Conservation (phyloP, 1,140 invertebrate species). For the Ladona fulva region DNA sequence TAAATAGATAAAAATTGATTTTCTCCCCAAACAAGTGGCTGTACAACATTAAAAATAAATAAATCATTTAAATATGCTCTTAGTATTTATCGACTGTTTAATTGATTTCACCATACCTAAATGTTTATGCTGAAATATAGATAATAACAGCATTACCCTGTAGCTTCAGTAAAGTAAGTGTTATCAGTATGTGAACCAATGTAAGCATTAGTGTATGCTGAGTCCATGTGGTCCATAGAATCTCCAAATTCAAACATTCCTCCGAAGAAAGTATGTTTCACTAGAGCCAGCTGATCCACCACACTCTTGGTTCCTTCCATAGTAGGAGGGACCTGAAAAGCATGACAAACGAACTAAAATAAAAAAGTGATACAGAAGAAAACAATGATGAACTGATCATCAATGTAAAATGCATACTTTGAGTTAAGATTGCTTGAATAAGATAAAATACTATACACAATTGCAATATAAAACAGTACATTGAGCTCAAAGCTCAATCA, state of each 20-base stretch:
- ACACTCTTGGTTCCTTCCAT: conserved; percentile 42
- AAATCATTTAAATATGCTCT: too few relatives aligned
- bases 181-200: conserved; percentile 53
- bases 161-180: conserved; percentile 61
- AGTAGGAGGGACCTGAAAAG: conserved; percentile 38
- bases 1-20: too few relatives aligned
- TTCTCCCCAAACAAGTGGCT: too few relatives aligned
- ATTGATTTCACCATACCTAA: too few relatives aligned
- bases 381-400: neutral
- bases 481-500: too few relatives aligned
- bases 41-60: too few relatives aligned
- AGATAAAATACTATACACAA: too few relatives aligned
- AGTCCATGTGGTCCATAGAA: conserved; percentile 47
- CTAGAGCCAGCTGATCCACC: conserved; percentile 40
- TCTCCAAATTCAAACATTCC: conserved; percentile 52
- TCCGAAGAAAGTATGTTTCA: conserved; percentile 54
- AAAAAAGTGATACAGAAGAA: neutral
- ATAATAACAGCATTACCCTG: conserved; percentile 41
- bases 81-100: too few relatives aligned
- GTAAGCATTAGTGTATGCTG: conserved; percentile 47
- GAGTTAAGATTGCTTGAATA: too few relatives aligned
- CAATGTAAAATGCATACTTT: neutral
- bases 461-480: too few relatives aligned
- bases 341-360: neutral
- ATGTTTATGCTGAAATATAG: too few relatives aligned